Conservation (phyloP, 2,888 invertebrate species). For the Oxystoma pomonae region DNA sequence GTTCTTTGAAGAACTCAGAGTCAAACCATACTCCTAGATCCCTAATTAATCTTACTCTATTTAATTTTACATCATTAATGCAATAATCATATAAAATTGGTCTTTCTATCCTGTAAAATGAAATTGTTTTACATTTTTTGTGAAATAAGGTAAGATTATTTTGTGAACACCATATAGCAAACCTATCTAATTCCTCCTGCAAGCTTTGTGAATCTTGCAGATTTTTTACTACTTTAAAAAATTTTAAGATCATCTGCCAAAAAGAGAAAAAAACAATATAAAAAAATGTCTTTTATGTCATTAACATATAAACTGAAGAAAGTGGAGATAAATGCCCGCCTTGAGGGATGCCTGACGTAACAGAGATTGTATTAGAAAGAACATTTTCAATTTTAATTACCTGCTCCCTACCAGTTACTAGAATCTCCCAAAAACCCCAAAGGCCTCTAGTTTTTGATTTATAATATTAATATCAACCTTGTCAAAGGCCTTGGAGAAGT, state of each 20-base stretch:
- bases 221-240: not conserved
- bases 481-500: not conserved
- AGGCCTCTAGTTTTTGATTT: not conserved
- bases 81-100: no score
- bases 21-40: no score
- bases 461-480: not conserved
- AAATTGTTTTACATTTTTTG: no score
- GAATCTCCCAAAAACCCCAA: not conserved
- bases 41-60: no score
- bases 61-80: no score
- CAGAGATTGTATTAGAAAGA: not conserved
- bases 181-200: no score
- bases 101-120: no score
- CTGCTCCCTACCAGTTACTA: not conserved
- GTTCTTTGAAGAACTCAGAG: no score
- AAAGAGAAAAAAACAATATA: not conserved
- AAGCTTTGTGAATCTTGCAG: no score
- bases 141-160: no score
- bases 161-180: no score
- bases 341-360: not conserved
- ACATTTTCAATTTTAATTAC: not conserved
- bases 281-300: not conserved
- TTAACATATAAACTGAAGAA: not conserved
- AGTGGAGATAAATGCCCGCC: not conserved
- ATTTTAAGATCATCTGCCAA: not conserved